A percentile compares a stretch with the other conserved stretches of the same genome.
These are phyloP conservation scores for Magallana ariakensis DNA, from an alignment of 1,140 invertebrate species.

Conservation along the genomic window DNA sequence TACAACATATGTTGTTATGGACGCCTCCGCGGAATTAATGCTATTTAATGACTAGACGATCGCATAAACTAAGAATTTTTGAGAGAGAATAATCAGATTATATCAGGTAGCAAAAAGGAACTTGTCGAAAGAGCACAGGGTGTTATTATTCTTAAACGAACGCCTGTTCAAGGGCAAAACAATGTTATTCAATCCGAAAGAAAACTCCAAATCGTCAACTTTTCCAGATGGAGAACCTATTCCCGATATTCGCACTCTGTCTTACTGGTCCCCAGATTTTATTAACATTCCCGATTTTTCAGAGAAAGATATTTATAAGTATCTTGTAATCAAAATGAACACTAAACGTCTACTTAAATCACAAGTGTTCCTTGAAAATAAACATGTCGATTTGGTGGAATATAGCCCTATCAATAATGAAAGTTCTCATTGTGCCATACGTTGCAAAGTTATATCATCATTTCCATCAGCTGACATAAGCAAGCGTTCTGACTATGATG, in stretches of 20 bases:
- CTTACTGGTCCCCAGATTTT: slow-evolving; percentile 35
- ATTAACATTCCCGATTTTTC: slow-evolving; percentile 40
- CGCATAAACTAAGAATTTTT: neutral
- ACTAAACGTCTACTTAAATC: slow-evolving; percentile 41
- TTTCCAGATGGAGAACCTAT: slow-evolving; percentile 49
- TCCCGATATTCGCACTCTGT: slow-evolving; percentile 35
- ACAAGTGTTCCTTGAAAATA: slow-evolving; percentile 49
- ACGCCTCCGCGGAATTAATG: neutral
- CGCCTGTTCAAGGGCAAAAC: neutral
- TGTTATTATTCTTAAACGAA: neutral
- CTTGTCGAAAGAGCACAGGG: neutral
- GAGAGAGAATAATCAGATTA: neutral
- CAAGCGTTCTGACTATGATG: too few relatives aligned
- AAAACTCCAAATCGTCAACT: neutral
- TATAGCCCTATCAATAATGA: neutral
- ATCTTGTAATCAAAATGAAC: slow-evolving; percentile 51
- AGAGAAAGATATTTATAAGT: slow-evolving; percentile 54
- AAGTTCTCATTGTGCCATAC: slow-evolving; percentile 44
- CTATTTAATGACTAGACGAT: neutral
- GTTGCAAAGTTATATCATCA: too few relatives aligned
- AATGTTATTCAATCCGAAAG: neutral
- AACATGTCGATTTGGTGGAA: slow-evolving; percentile 46
- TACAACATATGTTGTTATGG: neutral
- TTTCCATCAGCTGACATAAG: too few relatives aligned
- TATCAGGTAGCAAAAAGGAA: neutral